phyloP scores from a whole-genome alignment of 2,113 vertebrate species.

The Aldabrachelys gigantea region DNA sequence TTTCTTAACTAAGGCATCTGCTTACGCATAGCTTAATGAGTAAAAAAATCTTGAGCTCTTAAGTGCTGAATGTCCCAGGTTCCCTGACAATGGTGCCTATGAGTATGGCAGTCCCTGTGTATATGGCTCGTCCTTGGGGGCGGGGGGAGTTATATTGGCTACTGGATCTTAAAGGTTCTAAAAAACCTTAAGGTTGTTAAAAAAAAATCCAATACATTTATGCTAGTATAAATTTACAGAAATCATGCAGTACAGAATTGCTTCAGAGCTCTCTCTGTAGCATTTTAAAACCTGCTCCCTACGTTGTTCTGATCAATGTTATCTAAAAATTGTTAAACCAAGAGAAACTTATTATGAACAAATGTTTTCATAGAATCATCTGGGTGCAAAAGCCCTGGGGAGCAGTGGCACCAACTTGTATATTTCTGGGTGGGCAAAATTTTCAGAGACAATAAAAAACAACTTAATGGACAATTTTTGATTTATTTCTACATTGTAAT shows the following conservation, averaged over 20 bases:
- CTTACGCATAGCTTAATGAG: not conserved
- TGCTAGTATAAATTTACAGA: not conserved
- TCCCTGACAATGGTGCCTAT: not conserved
- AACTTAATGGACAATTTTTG: not conserved
- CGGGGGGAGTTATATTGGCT: fast-evolving
- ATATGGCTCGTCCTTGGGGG: not conserved
- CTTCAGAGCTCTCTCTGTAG: not conserved
- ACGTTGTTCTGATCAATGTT: not conserved
- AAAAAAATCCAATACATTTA: not conserved
- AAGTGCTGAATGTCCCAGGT: not conserved
- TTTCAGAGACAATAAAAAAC: not conserved
- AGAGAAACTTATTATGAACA: not conserved
- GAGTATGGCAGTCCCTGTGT: not conserved
- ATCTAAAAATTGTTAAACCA: not conserved
- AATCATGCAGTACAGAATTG: not conserved
- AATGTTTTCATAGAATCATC: not conserved
- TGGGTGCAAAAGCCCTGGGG: not conserved
- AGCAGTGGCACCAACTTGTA: not conserved
- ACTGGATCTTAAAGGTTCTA: not conserved
- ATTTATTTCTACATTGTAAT: not conserved
- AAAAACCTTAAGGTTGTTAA: not conserved
- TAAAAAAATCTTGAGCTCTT: not conserved
- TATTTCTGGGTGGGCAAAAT: not conserved
- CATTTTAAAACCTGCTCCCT: too few species aligned
- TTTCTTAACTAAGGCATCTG: not conserved